phyloP scores from a whole-genome alignment of 2,888 invertebrate species.

The Synanthedon vespiformis region DNA sequence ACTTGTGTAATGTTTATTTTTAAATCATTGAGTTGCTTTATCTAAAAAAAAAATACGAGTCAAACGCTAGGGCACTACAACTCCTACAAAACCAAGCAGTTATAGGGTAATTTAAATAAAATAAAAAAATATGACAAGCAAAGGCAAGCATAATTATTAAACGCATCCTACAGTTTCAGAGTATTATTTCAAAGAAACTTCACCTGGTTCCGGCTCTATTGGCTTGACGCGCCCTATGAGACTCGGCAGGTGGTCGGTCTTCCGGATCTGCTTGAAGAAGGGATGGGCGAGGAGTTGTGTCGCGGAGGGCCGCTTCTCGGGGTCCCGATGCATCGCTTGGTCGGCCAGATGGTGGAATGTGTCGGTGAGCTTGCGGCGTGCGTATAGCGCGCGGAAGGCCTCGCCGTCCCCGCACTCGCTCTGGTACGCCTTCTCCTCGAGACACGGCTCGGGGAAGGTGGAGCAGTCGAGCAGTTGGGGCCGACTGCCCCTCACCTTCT shows the following conservation, averaged over 20 bases:
- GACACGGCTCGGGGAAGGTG: constrained; percentile 71
- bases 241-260: constrained; percentile 71
- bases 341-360: constrained; percentile 84
- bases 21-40: no score
- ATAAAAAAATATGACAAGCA: no score
- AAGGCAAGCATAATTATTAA: no score
- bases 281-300: constrained; percentile 77
- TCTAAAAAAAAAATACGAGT: no score
- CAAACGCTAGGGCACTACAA: no score
- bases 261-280: constrained; percentile 81
- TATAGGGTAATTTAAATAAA: no score
- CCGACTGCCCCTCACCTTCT: constrained; percentile 84
- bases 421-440: constrained; percentile 51
- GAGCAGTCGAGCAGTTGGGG: constrained; percentile 82
- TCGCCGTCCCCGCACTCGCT: constrained; percentile 64
- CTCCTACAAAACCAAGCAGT: no score
- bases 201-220: constrained; percentile 72
- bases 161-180: no score
- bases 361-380: constrained; percentile 76
- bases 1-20: no score
- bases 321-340: constrained; percentile 77
- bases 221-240: constrained; percentile 78
- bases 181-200: no score
- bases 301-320: constrained; percentile 77
- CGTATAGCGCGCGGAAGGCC: constrained; percentile 60